Conservation (phyloP, 2,888 invertebrate genomes). For the Dorcus parallelipipedus region DNA sequence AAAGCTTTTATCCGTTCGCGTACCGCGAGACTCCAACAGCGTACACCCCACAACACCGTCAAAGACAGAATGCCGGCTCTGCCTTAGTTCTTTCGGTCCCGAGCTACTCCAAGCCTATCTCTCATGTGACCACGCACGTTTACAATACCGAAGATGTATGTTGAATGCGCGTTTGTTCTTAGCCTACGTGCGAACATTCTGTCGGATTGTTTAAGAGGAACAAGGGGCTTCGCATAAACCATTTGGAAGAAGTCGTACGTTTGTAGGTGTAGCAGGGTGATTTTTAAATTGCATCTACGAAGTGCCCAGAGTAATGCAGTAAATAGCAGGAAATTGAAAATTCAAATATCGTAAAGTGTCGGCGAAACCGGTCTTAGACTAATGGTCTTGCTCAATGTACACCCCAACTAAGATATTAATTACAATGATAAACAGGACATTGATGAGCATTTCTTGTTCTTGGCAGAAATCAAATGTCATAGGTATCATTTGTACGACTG, state of each 20-base stretch:
- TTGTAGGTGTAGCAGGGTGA: not conserved
- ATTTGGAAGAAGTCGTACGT: not conserved
- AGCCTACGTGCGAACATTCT: not conserved
- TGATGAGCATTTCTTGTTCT: too few relatives aligned
- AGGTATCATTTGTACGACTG: too few relatives aligned
- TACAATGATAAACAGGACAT: too few relatives aligned
- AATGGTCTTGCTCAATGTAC: too few relatives aligned
- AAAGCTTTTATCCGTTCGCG: too few relatives aligned
- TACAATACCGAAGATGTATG: conserved; percentile 1
- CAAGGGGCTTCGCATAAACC: not conserved
- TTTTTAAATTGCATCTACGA: not conserved
- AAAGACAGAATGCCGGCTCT: conserved; percentile 3
- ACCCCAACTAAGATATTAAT: too few relatives aligned
- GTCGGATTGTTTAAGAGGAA: not conserved
- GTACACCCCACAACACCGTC: conserved; percentile 1
- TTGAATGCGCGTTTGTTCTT: conserved; percentile 1
- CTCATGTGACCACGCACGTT: conserved; percentile 3
- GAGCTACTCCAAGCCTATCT: not conserved
- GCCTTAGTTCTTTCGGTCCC: not conserved
- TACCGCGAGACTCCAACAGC: not conserved
- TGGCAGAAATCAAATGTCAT: too few relatives aligned
- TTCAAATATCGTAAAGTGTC: not conserved
- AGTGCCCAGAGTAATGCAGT: not conserved
- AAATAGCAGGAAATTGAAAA: conserved; percentile 1
- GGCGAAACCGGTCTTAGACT: not conserved